Percentiles rank a stretch among this genome's conserved stretches.
These are phyloP conservation scores for Dryobota labecula DNA, from an alignment of 2,888 invertebrate species.

Conservation along the genomic window DNA sequence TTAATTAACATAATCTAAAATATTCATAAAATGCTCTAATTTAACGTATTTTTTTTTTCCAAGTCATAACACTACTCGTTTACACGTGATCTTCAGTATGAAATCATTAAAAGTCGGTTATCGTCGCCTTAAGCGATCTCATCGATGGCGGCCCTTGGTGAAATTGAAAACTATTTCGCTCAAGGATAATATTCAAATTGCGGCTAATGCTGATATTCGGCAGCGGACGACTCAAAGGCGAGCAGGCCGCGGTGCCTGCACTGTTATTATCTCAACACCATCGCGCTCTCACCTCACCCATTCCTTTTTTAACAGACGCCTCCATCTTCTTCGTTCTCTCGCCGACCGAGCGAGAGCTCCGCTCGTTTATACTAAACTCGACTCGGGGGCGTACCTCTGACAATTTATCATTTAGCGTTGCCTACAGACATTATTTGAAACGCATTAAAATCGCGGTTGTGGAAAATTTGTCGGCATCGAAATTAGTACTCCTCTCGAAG, in stretches of 20 bases:
- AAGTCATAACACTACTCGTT: too few species aligned
- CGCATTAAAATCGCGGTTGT: constrained; percentile 90
- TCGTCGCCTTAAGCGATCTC: constrained; percentile 55
- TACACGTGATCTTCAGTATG: too few species aligned
- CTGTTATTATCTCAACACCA: constrained; percentile 91
- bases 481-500: constrained; percentile 88
- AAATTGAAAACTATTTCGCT: constrained; percentile 82
- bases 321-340: constrained; percentile 82
- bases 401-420: constrained; percentile 90
- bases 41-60: too few species aligned
- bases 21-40: too few species aligned
- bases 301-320: constrained; percentile 88
- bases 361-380: constrained; percentile 85
- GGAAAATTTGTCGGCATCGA: constrained; percentile 90
- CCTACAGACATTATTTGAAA: constrained; percentile 91
- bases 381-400: constrained; percentile 87
- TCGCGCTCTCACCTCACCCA: constrained; percentile 87
- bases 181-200: constrained; percentile 83
- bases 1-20: too few species aligned
- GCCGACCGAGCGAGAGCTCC: constrained; percentile 77
- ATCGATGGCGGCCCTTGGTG: constrained; percentile 64
- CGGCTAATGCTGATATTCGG: constrained; percentile 86
- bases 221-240: constrained; percentile 85
- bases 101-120: too few species aligned
- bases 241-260: constrained; percentile 78